These are phyloP conservation scores for Aurelia aurita complex sp. Pacific DNA, from an alignment of 30 jellyfish, hydroid and myxozoan species.

Conservation along the genomic window DNA sequence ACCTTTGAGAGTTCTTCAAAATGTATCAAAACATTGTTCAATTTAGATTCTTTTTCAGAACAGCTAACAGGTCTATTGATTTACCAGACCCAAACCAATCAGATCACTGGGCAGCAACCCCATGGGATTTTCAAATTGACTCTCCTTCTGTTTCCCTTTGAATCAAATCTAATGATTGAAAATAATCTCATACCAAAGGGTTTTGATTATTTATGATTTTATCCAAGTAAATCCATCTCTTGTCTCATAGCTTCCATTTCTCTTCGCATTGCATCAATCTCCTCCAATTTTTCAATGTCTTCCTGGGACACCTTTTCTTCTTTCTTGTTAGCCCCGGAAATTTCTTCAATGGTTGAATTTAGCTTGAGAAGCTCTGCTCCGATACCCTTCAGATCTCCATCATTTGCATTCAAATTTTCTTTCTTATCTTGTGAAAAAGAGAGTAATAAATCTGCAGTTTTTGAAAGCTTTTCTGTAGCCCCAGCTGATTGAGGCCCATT, in stretches of 20 bases:
- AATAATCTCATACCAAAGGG: too few species aligned
- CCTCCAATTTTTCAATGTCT: slow-evolving; percentile 51
- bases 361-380: slow-evolving; percentile 52
- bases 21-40: too few species aligned
- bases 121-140: too few species aligned
- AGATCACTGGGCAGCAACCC: too few species aligned
- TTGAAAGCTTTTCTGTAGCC: slow-evolving; percentile 50
- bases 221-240: slow-evolving; percentile 42
- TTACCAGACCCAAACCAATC: too few species aligned
- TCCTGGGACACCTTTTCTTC: slow-evolving; percentile 35
- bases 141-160: too few species aligned
- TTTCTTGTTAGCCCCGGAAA: not conserved
- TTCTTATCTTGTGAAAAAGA: slow-evolving; percentile 62
- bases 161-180: too few species aligned
- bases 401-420: slow-evolving; percentile 9
- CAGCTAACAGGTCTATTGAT: too few species aligned
- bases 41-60: too few species aligned
- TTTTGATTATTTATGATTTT: not conserved
- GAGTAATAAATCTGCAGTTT: slow-evolving; percentile 59
- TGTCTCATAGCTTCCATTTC: slow-evolving; percentile 58
- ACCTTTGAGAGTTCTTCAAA: too few species aligned
- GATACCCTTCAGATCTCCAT: slow-evolving; percentile 31
- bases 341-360: slow-evolving; percentile 41
- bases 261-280: slow-evolving; percentile 47
- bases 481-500: not conserved